A percentile compares a stretch with the other conserved stretches of the same genome.
Conservation (phyloP, 2,797 vertebrate species). For the Holocentrus rufus region DNA sequence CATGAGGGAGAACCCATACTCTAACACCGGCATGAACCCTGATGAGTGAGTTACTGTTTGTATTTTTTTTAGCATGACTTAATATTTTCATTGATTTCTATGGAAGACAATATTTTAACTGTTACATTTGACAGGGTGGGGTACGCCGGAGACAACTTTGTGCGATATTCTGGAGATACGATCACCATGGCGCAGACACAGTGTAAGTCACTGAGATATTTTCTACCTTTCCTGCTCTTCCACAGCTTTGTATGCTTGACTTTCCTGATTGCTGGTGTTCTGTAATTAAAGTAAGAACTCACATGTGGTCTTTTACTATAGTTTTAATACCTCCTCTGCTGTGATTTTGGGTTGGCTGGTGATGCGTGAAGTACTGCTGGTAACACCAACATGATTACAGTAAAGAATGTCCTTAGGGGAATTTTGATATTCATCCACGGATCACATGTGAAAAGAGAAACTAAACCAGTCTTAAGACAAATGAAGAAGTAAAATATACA, state of each 20-base stretch:
- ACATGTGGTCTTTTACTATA: not conserved
- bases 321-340: not conserved
- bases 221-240: not conserved
- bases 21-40: constrained; percentile 94
- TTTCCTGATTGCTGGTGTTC: not conserved
- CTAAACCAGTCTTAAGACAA: no score
- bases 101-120: not conserved
- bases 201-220: constrained; percentile 81
- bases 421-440: no score
- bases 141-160: constrained; percentile 98
- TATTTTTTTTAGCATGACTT: not conserved
- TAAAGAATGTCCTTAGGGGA: no score
- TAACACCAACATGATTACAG: not conserved
- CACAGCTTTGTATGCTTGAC: not conserved
- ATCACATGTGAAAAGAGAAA: no score
- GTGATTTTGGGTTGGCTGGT: not conserved
- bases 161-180: constrained; percentile 92
- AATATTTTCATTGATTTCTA: not conserved
- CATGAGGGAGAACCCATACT: constrained; percentile 98
- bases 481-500: no score
- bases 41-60: constrained; percentile 88
- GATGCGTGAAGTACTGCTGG: not conserved
- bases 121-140: constrained; percentile 86
- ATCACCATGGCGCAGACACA: constrained; percentile 98
- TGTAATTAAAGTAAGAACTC: no score